Conservation (phyloP, 1,140 invertebrate species). For the Aphelenchoides avenae region DNA sequence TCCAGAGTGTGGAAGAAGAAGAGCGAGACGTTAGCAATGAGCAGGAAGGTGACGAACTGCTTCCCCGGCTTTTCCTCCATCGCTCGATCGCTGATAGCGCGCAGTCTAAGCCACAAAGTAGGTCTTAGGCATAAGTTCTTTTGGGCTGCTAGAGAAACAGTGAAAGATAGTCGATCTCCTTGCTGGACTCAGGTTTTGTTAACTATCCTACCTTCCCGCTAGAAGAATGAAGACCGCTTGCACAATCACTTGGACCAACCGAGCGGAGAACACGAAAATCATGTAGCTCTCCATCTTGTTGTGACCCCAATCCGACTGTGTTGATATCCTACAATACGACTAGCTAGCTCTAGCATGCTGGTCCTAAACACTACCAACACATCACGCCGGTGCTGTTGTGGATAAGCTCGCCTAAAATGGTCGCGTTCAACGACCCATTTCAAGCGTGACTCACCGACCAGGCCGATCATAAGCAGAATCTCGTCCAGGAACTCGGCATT, state of each 20-base stretch:
- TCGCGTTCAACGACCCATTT: not conserved
- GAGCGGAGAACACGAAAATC: conserved; percentile 46
- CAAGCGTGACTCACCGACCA: conserved; percentile 49
- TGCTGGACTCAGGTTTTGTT: not conserved
- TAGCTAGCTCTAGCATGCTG: not conserved
- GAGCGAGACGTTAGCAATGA: conserved; percentile 56
- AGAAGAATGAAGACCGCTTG: conserved; percentile 57
- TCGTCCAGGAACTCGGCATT: conserved; percentile 56
- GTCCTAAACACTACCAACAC: conserved; percentile 41
- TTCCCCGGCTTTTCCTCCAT: conserved; percentile 51
- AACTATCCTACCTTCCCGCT: conserved; percentile 31
- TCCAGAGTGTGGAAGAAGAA: conserved; percentile 59
- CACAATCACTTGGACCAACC: conserved; percentile 55
- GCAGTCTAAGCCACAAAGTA: conserved; percentile 37
- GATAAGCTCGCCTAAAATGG: not conserved
- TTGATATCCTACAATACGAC: conserved; percentile 27
- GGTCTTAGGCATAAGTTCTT: not conserved
- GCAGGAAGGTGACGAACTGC: conserved; percentile 58
- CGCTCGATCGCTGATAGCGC: conserved; percentile 35
- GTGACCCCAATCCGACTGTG: conserved; percentile 32
- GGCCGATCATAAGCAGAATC: conserved; percentile 54
- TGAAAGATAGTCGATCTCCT: conserved; percentile 2
- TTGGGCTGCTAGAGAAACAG: not conserved
- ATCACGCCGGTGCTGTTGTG: conserved; percentile 26
- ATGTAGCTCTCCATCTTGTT: conserved; percentile 46